Percentiles rank a stretch among this genome's conserved stretches.
These are phyloP conservation scores for Scaptomyza pallida DNA, from an alignment of 1,140 invertebrate species.

Conservation along the genomic window DNA sequence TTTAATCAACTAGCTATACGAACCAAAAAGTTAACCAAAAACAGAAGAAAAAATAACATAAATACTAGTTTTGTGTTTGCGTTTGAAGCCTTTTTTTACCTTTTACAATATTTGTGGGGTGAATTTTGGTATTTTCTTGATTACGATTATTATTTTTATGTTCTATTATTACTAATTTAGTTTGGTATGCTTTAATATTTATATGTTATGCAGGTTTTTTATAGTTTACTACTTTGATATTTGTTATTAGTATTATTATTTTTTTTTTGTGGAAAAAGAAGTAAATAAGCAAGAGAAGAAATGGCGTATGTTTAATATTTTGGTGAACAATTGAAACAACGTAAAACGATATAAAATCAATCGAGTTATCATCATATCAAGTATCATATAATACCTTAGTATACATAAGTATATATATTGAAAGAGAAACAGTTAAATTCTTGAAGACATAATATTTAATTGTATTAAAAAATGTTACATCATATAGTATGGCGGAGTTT, in stretches of 20 bases:
- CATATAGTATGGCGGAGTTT: not conserved
- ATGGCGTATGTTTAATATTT: constrained; percentile 83
- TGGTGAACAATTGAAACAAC: constrained; percentile 79
- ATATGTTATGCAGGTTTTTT: constrained; percentile 59
- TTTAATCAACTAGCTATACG: constrained; percentile 49
- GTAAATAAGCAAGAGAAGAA: constrained; percentile 84
- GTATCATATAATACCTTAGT: constrained; percentile 37
- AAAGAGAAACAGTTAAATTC: constrained; percentile 45
- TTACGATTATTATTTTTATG: constrained; percentile 30
- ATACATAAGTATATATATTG: constrained; percentile 41
- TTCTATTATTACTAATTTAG: constrained; percentile 50
- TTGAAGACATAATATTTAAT: constrained; percentile 42
- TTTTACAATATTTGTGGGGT: constrained; percentile 81
- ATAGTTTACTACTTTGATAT: constrained; percentile 56
- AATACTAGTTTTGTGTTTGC: constrained; percentile 74
- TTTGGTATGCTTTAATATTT: constrained; percentile 34
- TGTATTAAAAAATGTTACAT: constrained; percentile 27
- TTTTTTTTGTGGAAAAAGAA: constrained; percentile 75
- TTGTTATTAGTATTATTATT: constrained; percentile 29
- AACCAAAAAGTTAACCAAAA: constrained; percentile 41
- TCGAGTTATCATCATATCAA: constrained; percentile 71
- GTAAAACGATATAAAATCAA: constrained; percentile 66
- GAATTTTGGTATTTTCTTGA: constrained; percentile 52
- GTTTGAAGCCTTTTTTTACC: constrained; percentile 77
- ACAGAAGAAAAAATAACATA: constrained; percentile 35